Evolutionary conservation across 2,113 vertebrate species (phyloP).

Genomic region (Cricetomys ansorgei): DNA sequence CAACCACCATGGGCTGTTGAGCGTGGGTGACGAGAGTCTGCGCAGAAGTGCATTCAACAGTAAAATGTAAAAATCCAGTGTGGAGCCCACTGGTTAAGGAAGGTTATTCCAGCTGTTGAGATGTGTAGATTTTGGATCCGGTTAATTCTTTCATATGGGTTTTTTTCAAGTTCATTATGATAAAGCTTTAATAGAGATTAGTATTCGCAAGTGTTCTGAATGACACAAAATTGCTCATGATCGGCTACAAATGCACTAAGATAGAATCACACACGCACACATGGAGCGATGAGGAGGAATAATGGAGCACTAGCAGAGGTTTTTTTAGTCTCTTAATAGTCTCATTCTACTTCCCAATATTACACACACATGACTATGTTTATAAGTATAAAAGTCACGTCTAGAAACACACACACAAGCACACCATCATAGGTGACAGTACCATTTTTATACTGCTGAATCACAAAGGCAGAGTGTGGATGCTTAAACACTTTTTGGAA

Average conservation of each 20-base stretch:
- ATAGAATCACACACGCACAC: neutral
- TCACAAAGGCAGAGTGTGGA: neutral
- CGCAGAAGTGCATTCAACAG: neutral
- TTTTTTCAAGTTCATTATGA: neutral
- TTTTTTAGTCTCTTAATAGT: neutral
- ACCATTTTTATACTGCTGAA: neutral
- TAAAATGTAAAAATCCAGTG: neutral
- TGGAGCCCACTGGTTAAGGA: neutral
- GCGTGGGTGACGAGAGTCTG: neutral
- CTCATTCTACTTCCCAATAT: neutral
- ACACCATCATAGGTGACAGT: neutral
- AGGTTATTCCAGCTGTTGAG: neutral
- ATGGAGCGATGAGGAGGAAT: neutral
- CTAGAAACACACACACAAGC: neutral
- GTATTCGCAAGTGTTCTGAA: neutral
- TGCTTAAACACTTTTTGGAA: neutral
- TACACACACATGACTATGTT: neutral
- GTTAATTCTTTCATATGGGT: neutral
- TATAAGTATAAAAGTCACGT: conserved; percentile 5
- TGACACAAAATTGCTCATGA: neutral
- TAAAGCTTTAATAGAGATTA: too few species aligned
- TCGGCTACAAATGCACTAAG: neutral
- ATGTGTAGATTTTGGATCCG: neutral
- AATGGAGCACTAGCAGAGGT: neutral
- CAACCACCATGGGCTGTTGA: neutral